Conservation (phyloP, 2,888 invertebrate species). For the Brenthis ino region DNA sequence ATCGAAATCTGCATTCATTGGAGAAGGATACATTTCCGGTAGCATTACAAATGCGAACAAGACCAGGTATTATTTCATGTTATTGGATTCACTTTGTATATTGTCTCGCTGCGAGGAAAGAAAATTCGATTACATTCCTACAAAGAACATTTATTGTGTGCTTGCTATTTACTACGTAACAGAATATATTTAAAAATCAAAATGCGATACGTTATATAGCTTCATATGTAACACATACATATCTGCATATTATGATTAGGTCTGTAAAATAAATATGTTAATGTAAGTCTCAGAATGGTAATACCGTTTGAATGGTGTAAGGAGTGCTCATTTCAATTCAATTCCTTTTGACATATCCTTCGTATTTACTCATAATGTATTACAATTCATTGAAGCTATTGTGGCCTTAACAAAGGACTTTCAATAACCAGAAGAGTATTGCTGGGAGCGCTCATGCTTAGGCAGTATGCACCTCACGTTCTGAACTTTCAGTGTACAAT, state of each 20-base stretch:
- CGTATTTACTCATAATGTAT: slow-evolving; percentile 9
- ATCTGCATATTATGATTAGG: no score
- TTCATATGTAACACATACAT: neutral
- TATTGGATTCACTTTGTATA: slow-evolving; percentile 18
- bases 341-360: slow-evolving; percentile 6
- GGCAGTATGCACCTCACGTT: slow-evolving; percentile 28
- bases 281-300: neutral
- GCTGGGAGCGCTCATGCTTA: slow-evolving; percentile 9
- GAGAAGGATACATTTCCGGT: neutral
- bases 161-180: neutral
- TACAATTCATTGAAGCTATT: slow-evolving; percentile 22
- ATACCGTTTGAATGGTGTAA: neutral
- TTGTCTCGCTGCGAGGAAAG: slow-evolving; percentile 4
- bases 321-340: neutral
- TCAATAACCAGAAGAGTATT: slow-evolving; percentile 22
- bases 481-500: slow-evolving; percentile 29
- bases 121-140: slow-evolving; percentile 12
- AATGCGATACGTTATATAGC: neutral
- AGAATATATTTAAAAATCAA: neutral
- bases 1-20: neutral
- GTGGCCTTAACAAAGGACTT: slow-evolving; percentile 23
- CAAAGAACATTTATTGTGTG: neutral
- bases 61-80: slow-evolving; percentile 3
- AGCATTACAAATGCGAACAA: slow-evolving; percentile 5
- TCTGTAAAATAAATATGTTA: no score